Evolutionary conservation across 2,797 vertebrate species (phyloP).

Genomic region (Hippopotamyrus pictus): DNA sequence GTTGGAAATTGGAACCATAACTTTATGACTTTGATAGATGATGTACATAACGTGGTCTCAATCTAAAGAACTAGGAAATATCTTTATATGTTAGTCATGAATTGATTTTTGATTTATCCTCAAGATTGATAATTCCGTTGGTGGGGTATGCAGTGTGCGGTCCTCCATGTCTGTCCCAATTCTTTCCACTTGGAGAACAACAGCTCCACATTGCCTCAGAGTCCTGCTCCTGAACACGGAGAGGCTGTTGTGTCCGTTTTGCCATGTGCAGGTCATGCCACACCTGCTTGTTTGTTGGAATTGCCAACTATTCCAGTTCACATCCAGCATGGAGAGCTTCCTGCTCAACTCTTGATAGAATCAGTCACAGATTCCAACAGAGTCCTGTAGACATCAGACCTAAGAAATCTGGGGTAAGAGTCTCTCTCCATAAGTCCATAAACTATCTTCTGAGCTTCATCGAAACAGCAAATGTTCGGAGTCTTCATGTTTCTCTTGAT

Average conservation of each 20-base stretch:
- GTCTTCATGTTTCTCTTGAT: conserved; percentile 62
- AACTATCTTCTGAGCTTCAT: conserved; percentile 74
- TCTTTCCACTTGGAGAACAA: background rate
- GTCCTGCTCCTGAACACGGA: background rate
- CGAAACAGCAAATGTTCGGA: conserved; percentile 64
- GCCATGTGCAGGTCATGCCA: background rate
- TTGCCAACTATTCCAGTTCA: background rate
- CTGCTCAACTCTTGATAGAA: conserved; percentile 36
- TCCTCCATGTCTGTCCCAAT: background rate
- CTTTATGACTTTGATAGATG: background rate
- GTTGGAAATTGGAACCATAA: background rate
- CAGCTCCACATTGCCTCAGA: background rate
- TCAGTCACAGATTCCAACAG: conserved; percentile 54
- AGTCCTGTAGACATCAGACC: conserved; percentile 68
- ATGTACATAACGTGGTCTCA: background rate
- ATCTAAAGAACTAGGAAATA: background rate
- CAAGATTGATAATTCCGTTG: background rate
- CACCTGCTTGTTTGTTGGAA: background rate
- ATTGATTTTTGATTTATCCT: background rate
- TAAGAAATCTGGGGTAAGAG: conserved; percentile 76
- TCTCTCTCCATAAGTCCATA: conserved; percentile 78
- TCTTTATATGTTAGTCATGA: background rate
- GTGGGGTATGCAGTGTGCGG: background rate
- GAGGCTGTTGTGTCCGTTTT: background rate
- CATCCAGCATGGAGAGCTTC: background rate